These are phyloP conservation scores for Raillietiella orientalis DNA, from an alignment of 2,888 invertebrate species.

Conservation along the genomic window DNA sequence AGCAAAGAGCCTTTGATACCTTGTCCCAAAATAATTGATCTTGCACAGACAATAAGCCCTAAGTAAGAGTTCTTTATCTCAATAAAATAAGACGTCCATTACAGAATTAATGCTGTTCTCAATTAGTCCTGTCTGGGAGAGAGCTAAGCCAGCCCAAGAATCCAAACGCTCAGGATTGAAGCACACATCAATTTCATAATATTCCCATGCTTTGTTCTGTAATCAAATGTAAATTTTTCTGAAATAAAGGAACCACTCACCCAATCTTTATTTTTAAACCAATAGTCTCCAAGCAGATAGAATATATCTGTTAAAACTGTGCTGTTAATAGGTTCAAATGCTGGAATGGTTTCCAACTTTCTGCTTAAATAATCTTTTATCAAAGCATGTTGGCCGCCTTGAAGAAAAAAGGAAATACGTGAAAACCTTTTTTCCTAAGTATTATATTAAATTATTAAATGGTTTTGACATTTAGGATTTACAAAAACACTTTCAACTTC, in stretches of 20 bases:
- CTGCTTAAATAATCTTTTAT: too few species aligned
- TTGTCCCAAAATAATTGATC: neutral
- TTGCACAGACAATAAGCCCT: neutral
- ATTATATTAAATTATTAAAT: too few species aligned
- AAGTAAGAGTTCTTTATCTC: too few species aligned
- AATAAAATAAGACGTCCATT: conserved; percentile 11
- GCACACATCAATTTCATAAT: conserved; percentile 49
- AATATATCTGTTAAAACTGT: conserved; percentile 27
- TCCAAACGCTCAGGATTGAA: conserved; percentile 45
- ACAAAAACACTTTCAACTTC: too few species aligned
- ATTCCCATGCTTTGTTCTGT: conserved; percentile 31
- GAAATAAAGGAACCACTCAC: too few species aligned
- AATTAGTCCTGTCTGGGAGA: conserved; percentile 25
- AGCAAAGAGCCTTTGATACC: conserved; percentile 21
- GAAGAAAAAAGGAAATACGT: too few species aligned
- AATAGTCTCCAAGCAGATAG: conserved; percentile 67
- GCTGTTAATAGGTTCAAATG: too few species aligned
- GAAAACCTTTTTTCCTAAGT: too few species aligned
- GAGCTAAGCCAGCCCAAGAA: conserved; percentile 71
- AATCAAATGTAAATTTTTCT: conserved; percentile 3
- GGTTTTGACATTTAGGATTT: too few species aligned
- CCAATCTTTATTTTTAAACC: conserved; percentile 54
- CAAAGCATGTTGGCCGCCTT: too few species aligned
- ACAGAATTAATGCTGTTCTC: conserved; percentile 45
- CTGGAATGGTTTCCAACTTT: too few species aligned